Evolutionary conservation across 2,797 vertebrate species (phyloP).

Genomic region (Amazonetta brasiliensis): DNA sequence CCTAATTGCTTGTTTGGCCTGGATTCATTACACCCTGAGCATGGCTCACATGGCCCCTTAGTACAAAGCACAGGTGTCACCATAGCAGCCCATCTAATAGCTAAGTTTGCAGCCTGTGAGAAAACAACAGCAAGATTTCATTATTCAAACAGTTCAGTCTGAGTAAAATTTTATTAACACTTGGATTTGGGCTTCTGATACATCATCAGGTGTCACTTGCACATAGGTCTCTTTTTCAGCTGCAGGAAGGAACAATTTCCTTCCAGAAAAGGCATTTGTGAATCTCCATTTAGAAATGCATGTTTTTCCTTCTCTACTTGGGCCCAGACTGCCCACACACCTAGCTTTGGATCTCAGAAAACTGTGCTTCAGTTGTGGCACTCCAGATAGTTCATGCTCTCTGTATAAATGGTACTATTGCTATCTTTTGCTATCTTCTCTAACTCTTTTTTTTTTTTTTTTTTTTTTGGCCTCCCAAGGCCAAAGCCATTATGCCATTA

Average conservation of each 20-base stretch:
- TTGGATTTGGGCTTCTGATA: not conserved
- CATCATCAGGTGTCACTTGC: accelerated
- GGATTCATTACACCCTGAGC: not conserved
- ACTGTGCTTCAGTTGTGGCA: not conserved
- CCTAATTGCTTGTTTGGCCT: not conserved
- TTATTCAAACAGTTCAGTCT: not conserved
- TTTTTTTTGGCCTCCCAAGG: not conserved
- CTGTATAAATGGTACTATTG: not conserved
- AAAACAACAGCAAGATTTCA: not conserved
- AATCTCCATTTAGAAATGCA: not conserved
- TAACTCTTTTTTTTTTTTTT: not conserved
- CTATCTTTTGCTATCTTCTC: not conserved
- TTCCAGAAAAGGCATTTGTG: not conserved
- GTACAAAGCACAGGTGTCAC: not conserved
- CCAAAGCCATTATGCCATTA: not conserved
- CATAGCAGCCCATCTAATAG: not conserved
- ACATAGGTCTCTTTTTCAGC: not conserved
- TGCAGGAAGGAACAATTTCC: not conserved
- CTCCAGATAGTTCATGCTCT: not conserved
- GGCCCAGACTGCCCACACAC: not conserved
- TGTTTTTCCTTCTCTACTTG: not conserved
- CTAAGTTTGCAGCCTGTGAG: not conserved
- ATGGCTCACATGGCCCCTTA: not conserved
- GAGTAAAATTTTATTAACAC: not conserved
- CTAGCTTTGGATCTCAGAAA: not conserved